A percentile compares a stretch with the other conserved stretches of the same genome.
These are phyloP conservation scores for Pluvialis apricaria DNA, from an alignment of 2,113 vertebrate genomes.

Conservation along the genomic window DNA sequence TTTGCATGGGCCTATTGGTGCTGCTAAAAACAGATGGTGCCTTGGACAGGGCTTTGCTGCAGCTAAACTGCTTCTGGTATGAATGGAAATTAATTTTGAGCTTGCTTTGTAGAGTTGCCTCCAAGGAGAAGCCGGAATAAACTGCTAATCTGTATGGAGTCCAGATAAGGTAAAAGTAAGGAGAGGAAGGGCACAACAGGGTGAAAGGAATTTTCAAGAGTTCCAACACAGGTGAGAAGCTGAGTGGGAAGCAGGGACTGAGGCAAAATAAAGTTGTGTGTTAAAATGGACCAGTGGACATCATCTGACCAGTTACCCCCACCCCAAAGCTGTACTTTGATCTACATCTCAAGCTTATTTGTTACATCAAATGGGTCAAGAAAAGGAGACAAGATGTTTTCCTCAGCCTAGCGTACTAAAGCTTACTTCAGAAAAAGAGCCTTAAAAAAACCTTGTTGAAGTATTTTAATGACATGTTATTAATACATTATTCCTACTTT, in stretches of 20 bases:
- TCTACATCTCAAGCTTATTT: background rate
- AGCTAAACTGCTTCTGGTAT: background rate
- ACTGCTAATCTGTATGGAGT: background rate
- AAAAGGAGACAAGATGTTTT: background rate
- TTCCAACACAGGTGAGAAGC: background rate
- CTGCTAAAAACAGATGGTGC: background rate
- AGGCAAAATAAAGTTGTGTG: background rate
- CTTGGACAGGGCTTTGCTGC: background rate
- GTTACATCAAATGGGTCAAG: background rate
- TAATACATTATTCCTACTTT: background rate
- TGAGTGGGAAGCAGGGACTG: background rate
- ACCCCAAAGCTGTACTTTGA: background rate
- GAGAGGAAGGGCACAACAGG: background rate
- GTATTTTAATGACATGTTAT: background rate
- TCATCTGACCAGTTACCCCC: background rate
- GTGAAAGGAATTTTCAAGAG: background rate
- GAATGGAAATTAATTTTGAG: background rate
- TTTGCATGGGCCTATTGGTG: background rate
- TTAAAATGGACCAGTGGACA: background rate
- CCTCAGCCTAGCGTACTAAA: background rate
- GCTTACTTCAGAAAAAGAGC: background rate
- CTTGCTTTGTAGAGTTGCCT: background rate
- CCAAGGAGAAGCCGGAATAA: background rate
- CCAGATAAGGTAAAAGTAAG: background rate
- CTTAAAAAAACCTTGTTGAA: background rate